These are phyloP conservation scores for Thryonomys swinderianus DNA, from an alignment of 2,113 vertebrate species.

Conservation along the genomic window DNA sequence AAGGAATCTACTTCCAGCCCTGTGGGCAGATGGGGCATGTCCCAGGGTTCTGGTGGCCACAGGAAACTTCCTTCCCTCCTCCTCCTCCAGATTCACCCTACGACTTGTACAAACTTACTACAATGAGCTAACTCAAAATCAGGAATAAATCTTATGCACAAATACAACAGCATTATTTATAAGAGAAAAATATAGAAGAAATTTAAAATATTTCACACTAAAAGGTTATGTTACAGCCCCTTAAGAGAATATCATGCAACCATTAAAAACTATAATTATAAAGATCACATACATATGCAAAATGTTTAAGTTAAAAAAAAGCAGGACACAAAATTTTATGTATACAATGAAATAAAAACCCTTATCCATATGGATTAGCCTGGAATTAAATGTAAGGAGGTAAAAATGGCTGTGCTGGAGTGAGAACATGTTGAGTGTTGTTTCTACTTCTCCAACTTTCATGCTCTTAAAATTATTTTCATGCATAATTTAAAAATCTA, in stretches of 20 bases:
- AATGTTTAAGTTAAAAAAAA: conserved; percentile 53
- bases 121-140: conserved; percentile 31
- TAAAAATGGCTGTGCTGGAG: neutral
- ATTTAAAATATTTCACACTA: conserved; percentile 39
- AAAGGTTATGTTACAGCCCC: conserved; percentile 19
- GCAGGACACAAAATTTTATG: conserved; percentile 51
- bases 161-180: neutral
- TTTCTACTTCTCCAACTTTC: conserved; percentile 35
- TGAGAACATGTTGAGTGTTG: neutral
- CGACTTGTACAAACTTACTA: neutral
- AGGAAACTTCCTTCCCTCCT: neutral
- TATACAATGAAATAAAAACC: conserved; percentile 58
- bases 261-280: conserved; percentile 59
- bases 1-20: neutral
- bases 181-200: conserved; percentile 30
- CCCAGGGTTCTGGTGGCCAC: neutral
- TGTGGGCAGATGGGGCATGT: neutral
- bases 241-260: conserved; percentile 12
- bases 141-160: neutral
- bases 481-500: conserved; percentile 58
- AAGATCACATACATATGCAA: conserved; percentile 46
- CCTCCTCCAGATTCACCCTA: too few relatives aligned
- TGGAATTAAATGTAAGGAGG: conserved; percentile 27
- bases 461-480: conserved; percentile 49
- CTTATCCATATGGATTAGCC: conserved; percentile 13